Evolutionary conservation across 2,888 invertebrate genomes (phyloP).

Genomic region (Caenorhabditis wallacei): DNA sequence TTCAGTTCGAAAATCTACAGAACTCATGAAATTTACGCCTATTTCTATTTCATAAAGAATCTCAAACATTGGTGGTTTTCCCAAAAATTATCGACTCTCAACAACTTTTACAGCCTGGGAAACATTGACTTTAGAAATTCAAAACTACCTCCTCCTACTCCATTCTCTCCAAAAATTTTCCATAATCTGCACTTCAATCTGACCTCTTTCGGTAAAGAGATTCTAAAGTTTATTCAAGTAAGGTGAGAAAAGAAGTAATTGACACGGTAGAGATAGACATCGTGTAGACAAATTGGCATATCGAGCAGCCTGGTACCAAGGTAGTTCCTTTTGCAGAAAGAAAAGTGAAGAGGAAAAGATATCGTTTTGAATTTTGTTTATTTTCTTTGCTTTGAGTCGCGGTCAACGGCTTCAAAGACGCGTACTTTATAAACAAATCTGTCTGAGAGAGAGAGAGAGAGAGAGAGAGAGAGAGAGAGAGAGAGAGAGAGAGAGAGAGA

Average conservation of each 20-base stretch:
- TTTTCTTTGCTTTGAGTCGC: constrained; percentile 10
- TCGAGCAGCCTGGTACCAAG: constrained; percentile 57
- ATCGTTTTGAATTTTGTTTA: not conserved
- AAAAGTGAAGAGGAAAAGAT: constrained; percentile 7
- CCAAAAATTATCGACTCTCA: constrained; percentile 20
- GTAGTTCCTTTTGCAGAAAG: constrained; percentile 11
- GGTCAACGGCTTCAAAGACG: constrained; percentile 10
- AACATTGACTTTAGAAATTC: not conserved
- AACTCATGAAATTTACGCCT: not conserved
- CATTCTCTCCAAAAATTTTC: not conserved
- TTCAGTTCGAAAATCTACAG: not conserved
- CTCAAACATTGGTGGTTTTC: constrained; percentile 11
- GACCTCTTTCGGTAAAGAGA: constrained; percentile 44
- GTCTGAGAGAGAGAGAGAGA: not conserved
- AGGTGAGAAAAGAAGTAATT: constrained; percentile 57
- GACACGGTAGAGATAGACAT: constrained; percentile 53
- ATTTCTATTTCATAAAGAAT: no score
- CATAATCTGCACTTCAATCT: constrained; percentile 51
- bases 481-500: not conserved
- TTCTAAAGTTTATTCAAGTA: constrained; percentile 57
- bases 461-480: not conserved
- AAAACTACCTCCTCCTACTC: not conserved
- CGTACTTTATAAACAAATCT: constrained; percentile 40
- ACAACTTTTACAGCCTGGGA: constrained; percentile 19
- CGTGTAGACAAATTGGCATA: constrained; percentile 56